Base-by-base conservation (phyloP, 2,888 invertebrate genomes). In the Idaea biselata region DNA sequence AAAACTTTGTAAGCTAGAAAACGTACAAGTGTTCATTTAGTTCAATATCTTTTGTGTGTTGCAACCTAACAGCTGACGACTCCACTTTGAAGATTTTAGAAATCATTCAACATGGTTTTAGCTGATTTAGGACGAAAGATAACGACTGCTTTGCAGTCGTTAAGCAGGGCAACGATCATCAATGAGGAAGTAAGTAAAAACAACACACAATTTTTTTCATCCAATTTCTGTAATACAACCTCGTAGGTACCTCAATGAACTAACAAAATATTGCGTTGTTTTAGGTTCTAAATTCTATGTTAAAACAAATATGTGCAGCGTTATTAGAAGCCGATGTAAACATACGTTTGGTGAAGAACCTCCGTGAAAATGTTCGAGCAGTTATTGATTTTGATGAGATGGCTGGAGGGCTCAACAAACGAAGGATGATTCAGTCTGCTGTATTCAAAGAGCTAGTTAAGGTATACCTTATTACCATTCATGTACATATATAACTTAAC, bases 301-400 rank as follows among this genome's bases (percentile, higher is more conserved):
- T 99, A 61, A 99, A 99, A 91, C 99, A 99, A 91, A 98, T 99
- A 83, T 99, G 99, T 87, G 96, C 97, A 66, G 99, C 99, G 17
- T 93, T 99, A 65, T 93, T 99, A 67, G 99, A 99, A 93, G 98
- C 99, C 75, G 99, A 99, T 94, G 97, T 97, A 57, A 99, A 99
- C 90, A 98, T 99, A 74, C 95, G 96, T 75, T 93, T 99, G 74
- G 99, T 99, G 0, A 99, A 99, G 89, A 96, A 97, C 86, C 93
- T 99, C 56, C 94, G 99, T 71, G 99, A 99, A 91, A 99, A 99
- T 98, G 99, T 99, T 32, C 95, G 98, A 64, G 95, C 97, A 58
- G 98, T 98, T 69, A 99, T 99, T 86, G 99, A 99, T 89, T 99
- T 99, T 89, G 99, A 99, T 82, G 99, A 99, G 86, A 99, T 99